Conservation (phyloP, 2,797 vertebrate genomes). For the Diglossa cyanea region DNA sequence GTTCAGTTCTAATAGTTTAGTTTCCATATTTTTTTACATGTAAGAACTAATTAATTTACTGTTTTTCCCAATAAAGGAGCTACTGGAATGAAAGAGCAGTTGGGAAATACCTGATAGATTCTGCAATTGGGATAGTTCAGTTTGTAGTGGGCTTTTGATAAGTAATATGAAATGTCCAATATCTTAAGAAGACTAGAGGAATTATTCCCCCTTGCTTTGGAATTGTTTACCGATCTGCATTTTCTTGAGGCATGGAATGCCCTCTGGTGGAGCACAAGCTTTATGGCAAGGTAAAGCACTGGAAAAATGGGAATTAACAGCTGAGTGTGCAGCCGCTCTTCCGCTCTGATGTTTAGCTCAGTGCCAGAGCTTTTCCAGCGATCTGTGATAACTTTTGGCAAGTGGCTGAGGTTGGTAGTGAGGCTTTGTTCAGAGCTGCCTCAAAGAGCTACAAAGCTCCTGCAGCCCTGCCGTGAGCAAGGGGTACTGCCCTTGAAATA, state of each 20-base stretch:
- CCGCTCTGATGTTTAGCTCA: not conserved
- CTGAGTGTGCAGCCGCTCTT: not conserved
- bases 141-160: not conserved
- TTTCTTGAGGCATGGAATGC: slow-evolving; percentile 1
- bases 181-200: not conserved
- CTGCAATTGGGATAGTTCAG: not conserved
- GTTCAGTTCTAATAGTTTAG: not conserved
- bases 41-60: not conserved
- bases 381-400: not conserved
- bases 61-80: not conserved
- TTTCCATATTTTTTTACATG: not conserved
- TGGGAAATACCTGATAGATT: not conserved
- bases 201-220: not conserved
- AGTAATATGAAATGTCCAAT: not conserved
- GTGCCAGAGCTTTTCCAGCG: not conserved
- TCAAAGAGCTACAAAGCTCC: not conserved
- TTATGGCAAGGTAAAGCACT: not conserved
- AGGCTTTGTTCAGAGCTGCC: not conserved
- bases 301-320: not conserved
- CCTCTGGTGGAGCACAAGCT: slow-evolving; percentile 4
- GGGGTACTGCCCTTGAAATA: not conserved
- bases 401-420: not conserved
- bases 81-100: not conserved
- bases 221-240: not conserved
- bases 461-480: fast-evolving